These are phyloP conservation scores for Rhingia campestris DNA, from an alignment of 2,888 invertebrate genomes.

Conservation along the genomic window DNA sequence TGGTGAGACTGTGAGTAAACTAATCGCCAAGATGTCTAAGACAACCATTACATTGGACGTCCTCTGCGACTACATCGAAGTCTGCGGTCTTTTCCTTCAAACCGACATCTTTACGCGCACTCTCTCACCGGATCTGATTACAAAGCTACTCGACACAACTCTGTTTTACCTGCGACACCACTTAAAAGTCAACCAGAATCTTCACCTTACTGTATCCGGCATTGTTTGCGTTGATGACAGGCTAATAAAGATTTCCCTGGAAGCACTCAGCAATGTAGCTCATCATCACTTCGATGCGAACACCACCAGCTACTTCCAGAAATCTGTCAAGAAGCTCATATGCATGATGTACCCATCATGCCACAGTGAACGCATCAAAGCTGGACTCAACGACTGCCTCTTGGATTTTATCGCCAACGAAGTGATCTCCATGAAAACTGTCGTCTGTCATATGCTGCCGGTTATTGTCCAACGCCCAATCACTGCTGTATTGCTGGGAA, in stretches of 20 bases:
- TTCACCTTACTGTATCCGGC: slow-evolving; percentile 11
- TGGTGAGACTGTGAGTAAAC: slow-evolving; percentile 1
- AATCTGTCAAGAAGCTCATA: slow-evolving; percentile 57
- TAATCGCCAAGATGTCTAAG: background rate
- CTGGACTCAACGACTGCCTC: slow-evolving; percentile 39
- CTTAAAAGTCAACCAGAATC: slow-evolving; percentile 35
- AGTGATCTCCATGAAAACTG: slow-evolving; percentile 42
- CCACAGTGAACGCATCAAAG: slow-evolving; percentile 32
- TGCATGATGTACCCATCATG: slow-evolving; percentile 49
- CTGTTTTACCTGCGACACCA: slow-evolving; percentile 57
- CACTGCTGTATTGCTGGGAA: slow-evolving; percentile 1
- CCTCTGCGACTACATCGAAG: slow-evolving; percentile 42
- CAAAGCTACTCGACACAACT: slow-evolving; percentile 23
- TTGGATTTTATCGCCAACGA: slow-evolving; percentile 50
- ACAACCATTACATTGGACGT: background rate
- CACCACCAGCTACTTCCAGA: slow-evolving; percentile 42
- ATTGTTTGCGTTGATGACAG: slow-evolving; percentile 30
- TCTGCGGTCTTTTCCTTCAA: slow-evolving; percentile 47
- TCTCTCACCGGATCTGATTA: slow-evolving; percentile 18
- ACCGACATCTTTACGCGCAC: background rate
- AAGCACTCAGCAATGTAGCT: slow-evolving; percentile 15
- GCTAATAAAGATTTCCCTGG: slow-evolving; percentile 14
- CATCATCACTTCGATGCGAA: slow-evolving; percentile 20
- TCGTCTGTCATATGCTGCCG: slow-evolving; percentile 63
- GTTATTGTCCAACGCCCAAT: slow-evolving; percentile 22